phyloP scores from a whole-genome alignment of 2,113 vertebrate genomes.

The Gasterosteus aculeatus region DNA sequence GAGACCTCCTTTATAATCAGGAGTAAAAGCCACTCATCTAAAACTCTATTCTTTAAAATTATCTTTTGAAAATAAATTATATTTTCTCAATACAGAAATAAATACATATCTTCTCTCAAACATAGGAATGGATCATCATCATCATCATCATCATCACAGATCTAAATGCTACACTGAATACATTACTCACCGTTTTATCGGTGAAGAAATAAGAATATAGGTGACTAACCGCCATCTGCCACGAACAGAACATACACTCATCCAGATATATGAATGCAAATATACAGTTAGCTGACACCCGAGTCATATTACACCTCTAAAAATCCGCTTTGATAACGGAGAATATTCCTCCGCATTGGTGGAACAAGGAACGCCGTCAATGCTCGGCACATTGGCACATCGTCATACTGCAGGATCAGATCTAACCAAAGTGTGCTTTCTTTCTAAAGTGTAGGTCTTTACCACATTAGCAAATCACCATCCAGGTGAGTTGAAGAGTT shows the following conservation, averaged over 20 bases:
- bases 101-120: constrained; percentile 75
- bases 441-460: constrained; percentile 15
- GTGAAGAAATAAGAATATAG: constrained; percentile 61
- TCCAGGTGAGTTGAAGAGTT: constrained; percentile 11
- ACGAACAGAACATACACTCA: constrained; percentile 49
- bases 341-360: constrained; percentile 46
- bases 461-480: constrained; percentile 5
- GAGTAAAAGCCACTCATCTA: constrained; percentile 65
- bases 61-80: constrained; percentile 76
- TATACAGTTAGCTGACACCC: constrained; percentile 61
- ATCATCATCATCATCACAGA: constrained; percentile 63
- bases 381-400: constrained; percentile 10
- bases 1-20: constrained; percentile 56
- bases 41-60: constrained; percentile 67
- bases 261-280: constrained; percentile 74
- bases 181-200: constrained; percentile 59
- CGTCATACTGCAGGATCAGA: constrained; percentile 28
- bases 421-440: constrained; percentile 38
- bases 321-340: constrained; percentile 48
- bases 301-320: constrained; percentile 58
- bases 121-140: constrained; percentile 69
- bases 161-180: constrained; percentile 71
- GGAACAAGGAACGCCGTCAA: constrained; percentile 27
- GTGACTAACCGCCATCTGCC: constrained; percentile 71
- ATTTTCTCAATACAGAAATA: constrained; percentile 77